These are phyloP conservation scores for Perithous albicinctus DNA, from an alignment of 2,888 invertebrate genomes.

Conservation along the genomic window DNA sequence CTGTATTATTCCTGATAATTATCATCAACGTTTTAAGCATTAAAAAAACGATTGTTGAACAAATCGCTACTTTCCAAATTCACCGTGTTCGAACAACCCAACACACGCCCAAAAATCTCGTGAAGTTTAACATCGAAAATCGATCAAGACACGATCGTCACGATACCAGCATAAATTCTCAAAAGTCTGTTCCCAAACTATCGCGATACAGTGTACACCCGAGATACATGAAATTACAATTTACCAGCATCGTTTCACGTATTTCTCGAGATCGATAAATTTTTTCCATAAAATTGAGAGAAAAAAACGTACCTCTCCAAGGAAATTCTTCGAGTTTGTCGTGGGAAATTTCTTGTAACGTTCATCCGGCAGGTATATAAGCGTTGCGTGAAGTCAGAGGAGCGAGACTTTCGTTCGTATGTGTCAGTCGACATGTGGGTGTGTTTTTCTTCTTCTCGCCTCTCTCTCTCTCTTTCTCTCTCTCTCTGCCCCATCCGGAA, in stretches of 20 bases:
- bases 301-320: background rate
- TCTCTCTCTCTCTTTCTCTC: slow-evolving; percentile 4
- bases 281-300: slow-evolving; percentile 11
- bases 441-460: slow-evolving; percentile 23
- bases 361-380: slow-evolving; percentile 16
- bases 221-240: background rate
- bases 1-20: background rate
- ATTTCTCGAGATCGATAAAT: background rate
- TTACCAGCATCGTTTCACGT: slow-evolving; percentile 27
- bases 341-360: slow-evolving; percentile 36
- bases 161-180: slow-evolving; percentile 24
- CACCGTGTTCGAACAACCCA: background rate
- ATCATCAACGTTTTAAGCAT: background rate
- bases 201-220: background rate
- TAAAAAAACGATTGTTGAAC: background rate
- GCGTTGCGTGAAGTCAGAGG: background rate
- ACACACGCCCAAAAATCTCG: background rate
- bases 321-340: background rate
- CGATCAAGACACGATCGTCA: background rate
- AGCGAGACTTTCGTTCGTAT: background rate
- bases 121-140: background rate
- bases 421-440: slow-evolving; percentile 22
- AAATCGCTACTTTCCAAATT: background rate
- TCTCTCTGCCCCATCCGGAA: slow-evolving; percentile 13
- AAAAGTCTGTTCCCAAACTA: no score